phyloP scores from a whole-genome alignment of 1,140 invertebrate genomes.

The Melitaea cinxia region DNA sequence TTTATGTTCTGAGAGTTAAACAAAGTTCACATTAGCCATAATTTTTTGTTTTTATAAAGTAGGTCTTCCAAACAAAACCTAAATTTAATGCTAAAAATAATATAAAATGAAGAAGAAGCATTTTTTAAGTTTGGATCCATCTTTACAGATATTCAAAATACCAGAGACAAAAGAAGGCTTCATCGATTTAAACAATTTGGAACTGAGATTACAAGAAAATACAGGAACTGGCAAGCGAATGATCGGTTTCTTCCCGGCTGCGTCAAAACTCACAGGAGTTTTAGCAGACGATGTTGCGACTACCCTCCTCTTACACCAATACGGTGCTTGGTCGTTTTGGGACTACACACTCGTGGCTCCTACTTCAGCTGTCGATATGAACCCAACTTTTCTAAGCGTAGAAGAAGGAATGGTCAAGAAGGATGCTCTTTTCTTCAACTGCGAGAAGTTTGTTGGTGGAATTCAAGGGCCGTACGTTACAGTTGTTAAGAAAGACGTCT shows the following conservation, averaged over 20 bases:
- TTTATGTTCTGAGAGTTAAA: too few relatives aligned
- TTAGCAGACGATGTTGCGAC: slow-evolving; percentile 92
- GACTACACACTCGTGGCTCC: slow-evolving; percentile 95
- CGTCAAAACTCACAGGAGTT: slow-evolving; percentile 95
- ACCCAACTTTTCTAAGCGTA: slow-evolving; percentile 86
- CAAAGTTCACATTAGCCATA: too few relatives aligned
- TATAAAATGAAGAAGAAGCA: too few relatives aligned
- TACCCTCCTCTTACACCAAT: slow-evolving; percentile 90
- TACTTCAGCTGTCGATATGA: slow-evolving; percentile 92
- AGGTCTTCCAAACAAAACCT: too few relatives aligned
- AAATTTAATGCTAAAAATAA: too few relatives aligned
- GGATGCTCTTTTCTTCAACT: slow-evolving; percentile 95
- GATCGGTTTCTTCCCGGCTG: slow-evolving; percentile 93
- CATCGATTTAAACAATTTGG: slow-evolving; percentile 90
- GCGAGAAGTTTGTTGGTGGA: slow-evolving; percentile 95
- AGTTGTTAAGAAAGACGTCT: slow-evolving; percentile 81
- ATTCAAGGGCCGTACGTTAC: slow-evolving; percentile 90
- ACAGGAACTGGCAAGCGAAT: slow-evolving; percentile 82
- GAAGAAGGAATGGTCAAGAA: slow-evolving; percentile 88
- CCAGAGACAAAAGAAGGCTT: slow-evolving; percentile 89
- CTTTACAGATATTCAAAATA: slow-evolving; percentile 87
- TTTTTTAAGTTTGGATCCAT: slow-evolving; percentile 29
- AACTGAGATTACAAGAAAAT: slow-evolving; percentile 86
- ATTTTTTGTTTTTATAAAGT: too few relatives aligned
- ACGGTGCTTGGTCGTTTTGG: slow-evolving; percentile 93